A percentile compares a stretch with the other conserved stretches of the same genome.
Conservation (phyloP, 2,113 vertebrate species). For the Malurus melanocephalus region DNA sequence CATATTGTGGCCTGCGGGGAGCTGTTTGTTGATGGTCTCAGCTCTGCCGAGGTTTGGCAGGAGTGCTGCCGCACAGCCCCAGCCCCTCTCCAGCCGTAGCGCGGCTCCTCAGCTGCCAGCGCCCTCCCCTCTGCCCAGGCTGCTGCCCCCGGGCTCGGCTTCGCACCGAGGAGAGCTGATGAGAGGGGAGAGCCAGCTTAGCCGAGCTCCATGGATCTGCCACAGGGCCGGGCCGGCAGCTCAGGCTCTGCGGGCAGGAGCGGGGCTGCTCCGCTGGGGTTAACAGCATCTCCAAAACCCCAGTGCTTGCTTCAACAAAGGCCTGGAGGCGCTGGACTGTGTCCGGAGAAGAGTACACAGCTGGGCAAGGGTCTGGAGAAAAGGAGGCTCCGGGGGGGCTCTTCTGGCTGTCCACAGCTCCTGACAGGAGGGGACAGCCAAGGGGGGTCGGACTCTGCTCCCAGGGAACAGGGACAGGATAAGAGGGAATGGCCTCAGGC, state of each 20-base stretch:
- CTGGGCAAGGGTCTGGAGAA: neutral
- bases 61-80: neutral
- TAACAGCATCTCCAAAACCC: neutral
- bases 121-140: neutral
- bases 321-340: accelerated
- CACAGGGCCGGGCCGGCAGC: neutral
- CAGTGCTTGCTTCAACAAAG: accelerated
- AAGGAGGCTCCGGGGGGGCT: neutral
- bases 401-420: too few relatives aligned
- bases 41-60: neutral
- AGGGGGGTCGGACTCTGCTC: neutral
- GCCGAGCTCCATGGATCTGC: accelerated
- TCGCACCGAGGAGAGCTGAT: neutral
- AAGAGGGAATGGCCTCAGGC: neutral
- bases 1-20: neutral
- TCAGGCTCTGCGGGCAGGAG: neutral
- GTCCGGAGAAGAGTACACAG: accelerated
- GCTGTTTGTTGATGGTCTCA: neutral
- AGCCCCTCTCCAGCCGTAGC: neutral
- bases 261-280: neutral
- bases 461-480: neutral
- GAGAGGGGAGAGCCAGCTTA: neutral
- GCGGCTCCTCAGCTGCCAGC: accelerated
- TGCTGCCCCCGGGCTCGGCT: neutral
- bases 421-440: neutral